phyloP scores from a whole-genome alignment of 1,140 invertebrate genomes.

The Drosophila teissieri region DNA sequence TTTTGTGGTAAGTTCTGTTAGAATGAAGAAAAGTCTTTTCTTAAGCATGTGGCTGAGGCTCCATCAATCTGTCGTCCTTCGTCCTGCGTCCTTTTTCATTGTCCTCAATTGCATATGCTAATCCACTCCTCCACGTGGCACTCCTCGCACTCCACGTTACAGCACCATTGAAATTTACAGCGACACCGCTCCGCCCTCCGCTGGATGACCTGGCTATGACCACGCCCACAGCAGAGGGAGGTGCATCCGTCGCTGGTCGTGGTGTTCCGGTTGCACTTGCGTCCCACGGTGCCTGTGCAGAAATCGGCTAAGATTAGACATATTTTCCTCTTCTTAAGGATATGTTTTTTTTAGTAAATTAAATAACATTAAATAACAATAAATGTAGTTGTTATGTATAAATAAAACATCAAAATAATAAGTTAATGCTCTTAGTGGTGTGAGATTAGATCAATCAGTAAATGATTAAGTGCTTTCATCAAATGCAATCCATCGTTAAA shows the following conservation, averaged over 20 bases:
- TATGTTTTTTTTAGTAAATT: too few relatives aligned
- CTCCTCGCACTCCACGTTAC: constrained; percentile 93
- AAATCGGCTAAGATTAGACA: neutral
- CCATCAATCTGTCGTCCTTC: constrained; percentile 3
- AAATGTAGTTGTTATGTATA: too few relatives aligned
- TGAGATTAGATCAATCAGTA: too few relatives aligned
- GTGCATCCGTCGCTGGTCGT: constrained; percentile 91
- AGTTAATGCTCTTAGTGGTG: neutral
- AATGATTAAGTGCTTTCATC: too few relatives aligned
- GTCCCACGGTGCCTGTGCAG: constrained; percentile 89
- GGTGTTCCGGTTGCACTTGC: constrained; percentile 91
- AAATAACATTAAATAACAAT: too few relatives aligned
- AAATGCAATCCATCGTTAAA: too few relatives aligned
- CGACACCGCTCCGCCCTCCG: constrained; percentile 91
- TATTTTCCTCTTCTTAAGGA: neutral
- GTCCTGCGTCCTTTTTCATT: neutral
- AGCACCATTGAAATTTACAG: constrained; percentile 97
- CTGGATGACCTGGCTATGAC: constrained; percentile 93
- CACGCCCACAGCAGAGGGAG: constrained; percentile 95
- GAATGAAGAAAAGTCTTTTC: constrained; percentile 62
- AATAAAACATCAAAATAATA: neutral
- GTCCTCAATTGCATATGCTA: constrained; percentile 90
- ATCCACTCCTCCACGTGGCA: constrained; percentile 94
- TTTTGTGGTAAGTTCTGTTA: constrained; percentile 21
- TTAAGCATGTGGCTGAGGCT: constrained; percentile 9